Evolutionary conservation across 2,797 vertebrate genomes (phyloP).

Genomic region (Pterois miles): DNA sequence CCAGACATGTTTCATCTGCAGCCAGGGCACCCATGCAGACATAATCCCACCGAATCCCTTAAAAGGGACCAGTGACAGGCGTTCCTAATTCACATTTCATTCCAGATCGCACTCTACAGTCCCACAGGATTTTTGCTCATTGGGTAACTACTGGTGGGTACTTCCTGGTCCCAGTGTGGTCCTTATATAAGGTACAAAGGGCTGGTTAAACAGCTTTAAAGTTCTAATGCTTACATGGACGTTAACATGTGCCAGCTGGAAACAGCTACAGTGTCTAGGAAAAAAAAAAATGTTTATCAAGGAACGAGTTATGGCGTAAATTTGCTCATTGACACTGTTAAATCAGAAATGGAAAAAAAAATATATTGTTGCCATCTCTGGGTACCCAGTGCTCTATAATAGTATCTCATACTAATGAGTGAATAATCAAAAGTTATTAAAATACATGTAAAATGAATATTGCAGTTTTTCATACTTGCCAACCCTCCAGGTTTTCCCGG

Average conservation of each 20-base stretch:
- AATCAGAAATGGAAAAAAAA: not conserved
- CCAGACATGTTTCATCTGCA: slow-evolving; percentile 70
- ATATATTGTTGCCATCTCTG: not conserved
- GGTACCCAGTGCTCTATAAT: not conserved
- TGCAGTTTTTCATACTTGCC: too few species aligned
- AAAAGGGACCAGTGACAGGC: slow-evolving; percentile 65
- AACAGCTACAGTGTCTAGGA: not conserved
- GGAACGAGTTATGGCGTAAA: not conserved
- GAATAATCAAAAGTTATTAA: too few species aligned
- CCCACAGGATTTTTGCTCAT: slow-evolving; percentile 38
- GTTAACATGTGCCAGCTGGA: not conserved
- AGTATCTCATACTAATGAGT: not conserved
- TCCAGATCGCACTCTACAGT: slow-evolving; percentile 46
- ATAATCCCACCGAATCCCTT: slow-evolving; percentile 74
- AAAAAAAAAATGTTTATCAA: slow-evolving; percentile 14
- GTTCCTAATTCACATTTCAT: slow-evolving; percentile 68
- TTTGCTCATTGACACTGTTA: not conserved
- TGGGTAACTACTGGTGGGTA: slow-evolving; percentile 45
- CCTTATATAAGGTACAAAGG: slow-evolving; percentile 12
- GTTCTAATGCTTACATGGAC: not conserved
- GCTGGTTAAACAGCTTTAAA: slow-evolving; percentile 51
- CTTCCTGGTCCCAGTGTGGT: slow-evolving; percentile 57
- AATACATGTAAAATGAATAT: not conserved
- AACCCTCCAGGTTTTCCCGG: too few species aligned
- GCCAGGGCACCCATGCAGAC: slow-evolving; percentile 78